phyloP scores from a whole-genome alignment of 1,140 invertebrate species.

The Zeugodacus cucurbitae region DNA sequence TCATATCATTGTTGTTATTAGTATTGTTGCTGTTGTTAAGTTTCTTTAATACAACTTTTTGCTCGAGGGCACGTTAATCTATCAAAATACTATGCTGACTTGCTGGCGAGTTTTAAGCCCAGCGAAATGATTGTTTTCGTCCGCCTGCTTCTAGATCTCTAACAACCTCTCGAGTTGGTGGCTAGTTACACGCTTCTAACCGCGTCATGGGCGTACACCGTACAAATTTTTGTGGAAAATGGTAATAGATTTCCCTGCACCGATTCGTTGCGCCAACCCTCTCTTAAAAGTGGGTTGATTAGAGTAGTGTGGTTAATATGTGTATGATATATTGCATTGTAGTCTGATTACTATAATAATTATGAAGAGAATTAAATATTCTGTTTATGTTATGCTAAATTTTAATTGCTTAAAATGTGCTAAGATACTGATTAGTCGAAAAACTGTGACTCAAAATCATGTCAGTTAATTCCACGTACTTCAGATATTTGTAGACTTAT shows the following conservation, averaged over 20 bases:
- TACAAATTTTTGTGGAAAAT: neutral
- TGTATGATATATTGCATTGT: neutral
- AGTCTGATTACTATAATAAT: too few species aligned
- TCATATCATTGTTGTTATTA: neutral
- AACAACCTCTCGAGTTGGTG: neutral
- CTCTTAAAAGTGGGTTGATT: neutral
- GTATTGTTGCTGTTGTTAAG: neutral
- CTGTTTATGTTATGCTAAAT: too few species aligned
- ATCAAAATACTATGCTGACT: conserved; percentile 30
- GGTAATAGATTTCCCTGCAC: neutral
- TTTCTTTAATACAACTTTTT: conserved; percentile 29
- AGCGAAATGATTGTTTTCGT: neutral
- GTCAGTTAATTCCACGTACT: too few species aligned
- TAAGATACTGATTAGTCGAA: too few species aligned
- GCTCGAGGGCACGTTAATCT: conserved; percentile 29
- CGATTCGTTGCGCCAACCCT: neutral
- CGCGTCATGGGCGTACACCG: conserved; percentile 7
- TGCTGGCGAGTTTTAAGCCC: neutral
- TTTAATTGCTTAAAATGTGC: too few species aligned
- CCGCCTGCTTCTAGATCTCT: neutral
- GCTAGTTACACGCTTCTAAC: neutral
- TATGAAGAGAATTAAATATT: too few species aligned
- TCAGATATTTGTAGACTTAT: too few species aligned
- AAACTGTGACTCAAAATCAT: too few species aligned
- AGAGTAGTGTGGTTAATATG: neutral